Base-by-base conservation (phyloP, 2,113 vertebrate species). In the Rhagologus leucostigma region DNA sequence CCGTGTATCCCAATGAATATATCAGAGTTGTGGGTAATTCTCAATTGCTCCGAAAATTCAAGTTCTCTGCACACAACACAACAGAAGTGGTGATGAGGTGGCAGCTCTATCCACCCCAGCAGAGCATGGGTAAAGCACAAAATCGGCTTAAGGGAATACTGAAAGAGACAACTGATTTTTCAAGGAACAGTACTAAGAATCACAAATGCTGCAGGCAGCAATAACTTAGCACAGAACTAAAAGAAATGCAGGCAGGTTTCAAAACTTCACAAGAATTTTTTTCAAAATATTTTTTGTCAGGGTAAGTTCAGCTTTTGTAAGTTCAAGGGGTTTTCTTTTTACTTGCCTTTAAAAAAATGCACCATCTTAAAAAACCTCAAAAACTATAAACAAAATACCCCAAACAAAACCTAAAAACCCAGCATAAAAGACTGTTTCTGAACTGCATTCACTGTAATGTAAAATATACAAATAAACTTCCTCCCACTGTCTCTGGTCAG, bases 1-100 rank as follows among this genome's bases (percentile, higher is more conserved):
- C 99, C 99, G 0, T 99, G 99, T 96, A 99, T 99, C 69, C 99
- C 99, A n/a, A 99, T 99, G 94, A 99, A 99, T 95, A 99, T 98
- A 96, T 99, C 99, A 5, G 99, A 99, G 98, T 99, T 99, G 96
- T 99, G 98, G 8, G 99, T 99, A 95, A 99, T 99, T 87, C 94
- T 98, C 89, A 99, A 39, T 53, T 99, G 99, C 92, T 99, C 98
- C 26, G 98, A 97, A 98, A 99, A 99, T 26, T 98, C 97, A 76
- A 99, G 98, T 65, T 99, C 98, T 95, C 99, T 99, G 94, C 44
- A 90, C 75, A 90, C 26, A 89, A 47, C 41, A 95, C 20, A 88
- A 79, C 19, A 59, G 5, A 83, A 67, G 29, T 15, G 30, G 80
- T 65, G 71, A 84, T 55, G 29, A 81, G 60, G 21, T 53, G 81